These are phyloP conservation scores for Torymus texanus DNA, from an alignment of 2,888 invertebrate genomes.

Conservation along the genomic window DNA sequence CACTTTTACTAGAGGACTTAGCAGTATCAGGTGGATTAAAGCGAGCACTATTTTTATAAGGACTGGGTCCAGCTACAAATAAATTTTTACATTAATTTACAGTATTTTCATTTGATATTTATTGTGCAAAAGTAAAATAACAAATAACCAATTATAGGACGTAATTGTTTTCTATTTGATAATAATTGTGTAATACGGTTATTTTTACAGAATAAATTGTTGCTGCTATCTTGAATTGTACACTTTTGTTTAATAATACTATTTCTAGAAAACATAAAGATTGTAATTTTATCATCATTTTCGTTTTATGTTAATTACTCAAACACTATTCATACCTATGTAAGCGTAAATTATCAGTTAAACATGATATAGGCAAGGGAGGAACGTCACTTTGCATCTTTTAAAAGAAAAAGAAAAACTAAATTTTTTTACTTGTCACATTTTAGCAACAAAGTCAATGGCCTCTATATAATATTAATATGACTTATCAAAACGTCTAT, in stretches of 20 bases:
- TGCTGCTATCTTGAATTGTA: constrained; percentile 1
- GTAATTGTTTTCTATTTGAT: constrained; percentile 66
- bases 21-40: constrained; percentile 68
- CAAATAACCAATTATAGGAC: constrained; percentile 66
- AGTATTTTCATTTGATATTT: no score
- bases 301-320: no score
- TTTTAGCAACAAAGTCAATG: constrained; percentile 43
- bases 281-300: no score
- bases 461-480: constrained; percentile 24
- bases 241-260: constrained; percentile 33
- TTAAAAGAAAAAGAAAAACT: constrained; percentile 54
- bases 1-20: constrained; percentile 60
- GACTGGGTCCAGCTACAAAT: constrained; percentile 59
- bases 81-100: background rate
- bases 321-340: constrained; percentile 64
- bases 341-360: constrained; percentile 64
- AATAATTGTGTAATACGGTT: constrained; percentile 61
- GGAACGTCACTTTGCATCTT: constrained; percentile 72
- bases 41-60: constrained; percentile 75
- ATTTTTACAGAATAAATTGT: constrained; percentile 59
- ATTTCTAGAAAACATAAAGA: constrained; percentile 32
- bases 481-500: constrained; percentile 29
- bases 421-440: constrained; percentile 52
- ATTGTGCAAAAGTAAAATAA: constrained; percentile 8
- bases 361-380: constrained; percentile 69